A percentile compares a stretch with the other conserved stretches of the same genome.
phyloP scores from a whole-genome alignment of 1,140 invertebrate genomes.

The Drosophila rhopaloa region DNA sequence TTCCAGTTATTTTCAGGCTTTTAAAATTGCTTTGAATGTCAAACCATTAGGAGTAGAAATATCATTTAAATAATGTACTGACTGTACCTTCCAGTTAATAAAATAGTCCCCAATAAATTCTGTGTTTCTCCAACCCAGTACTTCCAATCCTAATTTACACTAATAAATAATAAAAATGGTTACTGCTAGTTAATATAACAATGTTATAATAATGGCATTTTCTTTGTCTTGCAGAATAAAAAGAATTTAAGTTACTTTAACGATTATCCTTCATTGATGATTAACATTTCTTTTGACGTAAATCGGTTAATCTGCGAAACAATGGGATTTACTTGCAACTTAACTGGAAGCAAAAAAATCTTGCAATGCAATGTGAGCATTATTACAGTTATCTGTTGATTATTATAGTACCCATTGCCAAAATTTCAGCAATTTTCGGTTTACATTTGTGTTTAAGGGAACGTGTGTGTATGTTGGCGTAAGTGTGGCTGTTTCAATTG shows the following conservation, averaged over 20 bases:
- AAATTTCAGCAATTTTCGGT: conserved; percentile 25
- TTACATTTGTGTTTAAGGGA: background rate
- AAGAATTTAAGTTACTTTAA: background rate
- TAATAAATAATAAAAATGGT: too few relatives aligned
- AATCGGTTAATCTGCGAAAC: background rate
- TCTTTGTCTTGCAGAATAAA: too few relatives aligned
- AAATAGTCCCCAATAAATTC: too few relatives aligned
- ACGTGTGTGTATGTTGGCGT: background rate
- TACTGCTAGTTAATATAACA: too few relatives aligned
- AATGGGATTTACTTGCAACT: conserved; percentile 22
- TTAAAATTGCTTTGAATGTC: too few relatives aligned
- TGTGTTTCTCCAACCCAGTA: too few relatives aligned
- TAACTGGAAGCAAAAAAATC: conserved; percentile 4
- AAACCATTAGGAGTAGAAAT: too few relatives aligned
- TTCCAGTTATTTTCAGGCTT: too few relatives aligned
- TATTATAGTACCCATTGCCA: conserved; percentile 38
- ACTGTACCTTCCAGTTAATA: too few relatives aligned
- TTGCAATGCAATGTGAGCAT: conserved; percentile 22
- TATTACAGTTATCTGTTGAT: conserved; percentile 55
- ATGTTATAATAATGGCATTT: too few relatives aligned
- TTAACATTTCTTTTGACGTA: conserved; percentile 13
- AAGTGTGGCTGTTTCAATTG: conserved; percentile 26
- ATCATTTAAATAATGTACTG: too few relatives aligned
- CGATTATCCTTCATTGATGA: conserved; percentile 14
- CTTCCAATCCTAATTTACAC: too few relatives aligned